These are phyloP conservation scores for Phasianus colchicus DNA, from an alignment of 2,113 vertebrate species.

Conservation along the genomic window DNA sequence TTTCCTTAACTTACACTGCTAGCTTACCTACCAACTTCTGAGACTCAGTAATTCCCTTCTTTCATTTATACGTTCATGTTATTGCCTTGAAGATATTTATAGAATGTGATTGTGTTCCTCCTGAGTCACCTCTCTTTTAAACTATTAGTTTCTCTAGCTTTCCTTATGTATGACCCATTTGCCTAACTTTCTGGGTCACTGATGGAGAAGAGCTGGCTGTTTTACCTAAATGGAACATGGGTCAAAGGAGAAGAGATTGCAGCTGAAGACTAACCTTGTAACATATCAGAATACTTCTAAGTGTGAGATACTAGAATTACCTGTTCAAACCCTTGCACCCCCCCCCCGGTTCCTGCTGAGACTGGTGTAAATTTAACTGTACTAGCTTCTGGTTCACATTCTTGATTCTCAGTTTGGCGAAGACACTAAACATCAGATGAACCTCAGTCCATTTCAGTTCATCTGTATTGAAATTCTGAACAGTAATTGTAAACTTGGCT, in stretches of 20 bases:
- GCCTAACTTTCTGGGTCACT: slow-evolving; percentile 24
- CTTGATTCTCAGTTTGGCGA: background rate
- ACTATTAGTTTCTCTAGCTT: slow-evolving; percentile 1
- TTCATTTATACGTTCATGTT: slow-evolving; percentile 40
- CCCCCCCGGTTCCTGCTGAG: background rate
- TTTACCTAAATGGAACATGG: background rate
- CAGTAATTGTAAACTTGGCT: background rate
- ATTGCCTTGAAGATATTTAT: slow-evolving; percentile 53
- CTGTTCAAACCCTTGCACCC: background rate
- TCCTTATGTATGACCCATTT: background rate
- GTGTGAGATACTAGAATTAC: background rate
- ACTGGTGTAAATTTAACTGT: background rate
- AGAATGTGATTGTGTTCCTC: background rate
- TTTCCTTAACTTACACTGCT: background rate
- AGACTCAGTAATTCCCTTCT: slow-evolving; percentile 6
- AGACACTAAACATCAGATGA: background rate
- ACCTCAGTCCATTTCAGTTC: background rate
- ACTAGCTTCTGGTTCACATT: background rate
- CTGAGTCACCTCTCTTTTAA: slow-evolving; percentile 14
- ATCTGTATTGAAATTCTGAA: background rate
- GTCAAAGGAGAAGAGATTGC: background rate
- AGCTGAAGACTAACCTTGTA: background rate
- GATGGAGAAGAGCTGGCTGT: background rate
- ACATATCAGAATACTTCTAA: background rate
- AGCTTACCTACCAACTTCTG: slow-evolving; percentile 17